phyloP scores from a whole-genome alignment of 1,140 invertebrate species.

The Reticulitermes speratus region DNA sequence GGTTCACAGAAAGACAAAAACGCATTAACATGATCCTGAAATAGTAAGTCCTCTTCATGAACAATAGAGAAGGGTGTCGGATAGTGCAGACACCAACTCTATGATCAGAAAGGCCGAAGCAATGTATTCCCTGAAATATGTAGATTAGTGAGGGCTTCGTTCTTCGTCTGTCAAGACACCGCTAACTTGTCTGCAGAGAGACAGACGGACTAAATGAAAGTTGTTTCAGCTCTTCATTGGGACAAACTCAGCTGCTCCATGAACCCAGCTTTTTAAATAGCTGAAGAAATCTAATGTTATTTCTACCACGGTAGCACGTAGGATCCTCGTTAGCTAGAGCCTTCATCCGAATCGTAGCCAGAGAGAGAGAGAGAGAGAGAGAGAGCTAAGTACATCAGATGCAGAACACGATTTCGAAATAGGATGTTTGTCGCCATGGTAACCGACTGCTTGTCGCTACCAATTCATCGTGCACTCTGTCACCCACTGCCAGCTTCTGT shows the following conservation, averaged over 20 bases:
- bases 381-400: too few relatives aligned
- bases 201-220: neutral
- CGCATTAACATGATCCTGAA: too few relatives aligned
- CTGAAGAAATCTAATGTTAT: neutral
- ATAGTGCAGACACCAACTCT: too few relatives aligned
- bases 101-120: neutral
- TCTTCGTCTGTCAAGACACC: neutral
- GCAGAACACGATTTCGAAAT: neutral
- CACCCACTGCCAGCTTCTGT: neutral
- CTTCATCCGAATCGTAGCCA: neutral
- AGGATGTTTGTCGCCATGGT: neutral
- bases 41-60: too few relatives aligned
- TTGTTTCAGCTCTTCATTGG: neutral
- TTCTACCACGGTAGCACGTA: neutral
- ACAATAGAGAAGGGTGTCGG: too few relatives aligned
- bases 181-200: neutral
- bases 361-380: neutral
- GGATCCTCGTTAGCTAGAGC: neutral
- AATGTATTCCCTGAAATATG: neutral
- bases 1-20: too few relatives aligned
- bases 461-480: neutral
- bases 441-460: conserved; percentile 6
- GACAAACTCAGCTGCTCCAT: neutral
- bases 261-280: neutral
- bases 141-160: neutral